Conservation (phyloP, 2,797 vertebrate genomes). For the Loris lydekkerianus region DNA sequence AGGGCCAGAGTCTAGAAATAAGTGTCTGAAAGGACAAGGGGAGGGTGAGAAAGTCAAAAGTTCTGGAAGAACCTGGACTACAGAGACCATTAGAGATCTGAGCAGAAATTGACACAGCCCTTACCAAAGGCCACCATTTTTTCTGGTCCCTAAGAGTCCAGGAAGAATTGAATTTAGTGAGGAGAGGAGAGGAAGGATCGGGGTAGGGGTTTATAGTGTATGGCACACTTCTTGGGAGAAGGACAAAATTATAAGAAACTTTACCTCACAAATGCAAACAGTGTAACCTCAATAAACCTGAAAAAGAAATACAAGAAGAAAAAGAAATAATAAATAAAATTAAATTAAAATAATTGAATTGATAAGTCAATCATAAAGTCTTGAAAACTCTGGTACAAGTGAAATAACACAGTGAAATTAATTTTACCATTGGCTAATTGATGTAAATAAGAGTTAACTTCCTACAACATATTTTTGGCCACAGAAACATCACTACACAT, state of each 20-base stretch:
- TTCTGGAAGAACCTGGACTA: not conserved
- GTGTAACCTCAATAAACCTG: no score
- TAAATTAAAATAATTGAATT: not conserved
- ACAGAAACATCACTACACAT: not conserved
- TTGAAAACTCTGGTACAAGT: not conserved
- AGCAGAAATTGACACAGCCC: not conserved
- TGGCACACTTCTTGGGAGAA: no score
- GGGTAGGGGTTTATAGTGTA: no score
- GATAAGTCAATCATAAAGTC: not conserved
- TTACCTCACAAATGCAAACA: no score
- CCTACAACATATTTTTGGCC: not conserved
- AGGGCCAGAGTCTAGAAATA: not conserved
- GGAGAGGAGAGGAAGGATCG: no score
- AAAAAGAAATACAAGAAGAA: no score
- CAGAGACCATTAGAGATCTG: not conserved
- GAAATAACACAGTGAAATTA: not conserved
- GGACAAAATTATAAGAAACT: no score
- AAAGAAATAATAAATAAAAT: no score
- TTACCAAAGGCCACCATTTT: not conserved
- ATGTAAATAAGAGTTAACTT: not conserved
- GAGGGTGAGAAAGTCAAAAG: not conserved
- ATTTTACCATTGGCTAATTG: not conserved
- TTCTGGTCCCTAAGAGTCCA: not conserved
- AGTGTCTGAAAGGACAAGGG: not conserved
- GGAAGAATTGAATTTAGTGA: not conserved